These are phyloP conservation scores for Calonectris borealis DNA, from an alignment of 2,113 vertebrate genomes.

Conservation along the genomic window DNA sequence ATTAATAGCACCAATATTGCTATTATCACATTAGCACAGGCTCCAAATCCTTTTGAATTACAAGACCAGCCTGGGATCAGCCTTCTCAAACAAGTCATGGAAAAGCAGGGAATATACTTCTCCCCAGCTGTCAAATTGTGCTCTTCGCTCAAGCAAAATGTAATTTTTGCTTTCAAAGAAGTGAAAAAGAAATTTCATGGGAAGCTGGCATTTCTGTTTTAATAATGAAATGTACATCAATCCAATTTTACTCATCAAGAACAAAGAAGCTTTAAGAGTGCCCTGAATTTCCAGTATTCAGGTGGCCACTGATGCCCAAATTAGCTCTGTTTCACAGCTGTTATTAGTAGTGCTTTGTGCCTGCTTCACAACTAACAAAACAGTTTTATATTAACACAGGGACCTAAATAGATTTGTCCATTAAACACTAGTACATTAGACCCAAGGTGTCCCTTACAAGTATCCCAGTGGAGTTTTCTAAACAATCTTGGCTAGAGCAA, in stretches of 20 bases:
- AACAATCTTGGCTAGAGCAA: slow-evolving; percentile 62
- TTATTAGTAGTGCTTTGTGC: slow-evolving; percentile 62
- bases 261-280: neutral
- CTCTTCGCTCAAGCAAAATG: neutral
- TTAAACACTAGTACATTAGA: slow-evolving; percentile 67
- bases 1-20: neutral
- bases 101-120: neutral
- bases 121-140: neutral
- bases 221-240: neutral
- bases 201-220: neutral
- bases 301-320: slow-evolving; percentile 29
- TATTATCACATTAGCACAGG: neutral
- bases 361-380: slow-evolving; percentile 65
- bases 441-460: slow-evolving; percentile 64
- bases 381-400: slow-evolving; percentile 63
- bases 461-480: slow-evolving; percentile 61
- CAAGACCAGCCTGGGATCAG: neutral
- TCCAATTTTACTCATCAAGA: neutral
- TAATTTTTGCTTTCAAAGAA: slow-evolving; percentile 12
- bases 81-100: neutral
- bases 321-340: slow-evolving; percentile 55
- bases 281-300: slow-evolving; percentile 32
- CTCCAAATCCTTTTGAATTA: slow-evolving; percentile 10
- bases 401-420: slow-evolving; percentile 69
- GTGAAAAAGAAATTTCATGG: neutral